These are phyloP conservation scores for Tiphia femorata DNA, from an alignment of 2,888 invertebrate species.

Conservation along the genomic window DNA sequence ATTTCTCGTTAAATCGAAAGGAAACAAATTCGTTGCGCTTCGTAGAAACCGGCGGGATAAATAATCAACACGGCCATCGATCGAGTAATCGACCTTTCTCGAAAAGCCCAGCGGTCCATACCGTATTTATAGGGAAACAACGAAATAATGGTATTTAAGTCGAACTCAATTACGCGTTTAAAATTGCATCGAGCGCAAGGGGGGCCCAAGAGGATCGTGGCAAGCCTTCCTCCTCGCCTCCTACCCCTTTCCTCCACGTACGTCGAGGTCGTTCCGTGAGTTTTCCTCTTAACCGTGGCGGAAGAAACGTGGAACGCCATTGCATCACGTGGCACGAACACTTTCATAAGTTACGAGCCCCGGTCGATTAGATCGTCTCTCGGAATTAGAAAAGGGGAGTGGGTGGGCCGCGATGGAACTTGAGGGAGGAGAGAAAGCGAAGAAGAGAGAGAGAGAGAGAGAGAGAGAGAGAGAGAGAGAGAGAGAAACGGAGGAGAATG, in stretches of 20 bases:
- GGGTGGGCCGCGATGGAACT: no score
- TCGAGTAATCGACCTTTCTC: background rate
- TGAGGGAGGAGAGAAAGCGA: background rate
- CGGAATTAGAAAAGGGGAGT: slow-evolving; percentile 39
- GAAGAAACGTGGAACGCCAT: background rate
- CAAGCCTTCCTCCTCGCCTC: no score
- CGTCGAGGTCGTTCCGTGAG: slow-evolving; percentile 3
- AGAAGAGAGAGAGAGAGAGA: background rate
- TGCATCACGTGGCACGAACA: slow-evolving; percentile 27
- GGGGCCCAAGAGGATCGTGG: background rate
- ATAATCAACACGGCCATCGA: no score
- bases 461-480: slow-evolving; percentile 2
- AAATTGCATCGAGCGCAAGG: slow-evolving; percentile 17
- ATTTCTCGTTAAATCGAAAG: no score
- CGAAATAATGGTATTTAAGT: slow-evolving; percentile 7
- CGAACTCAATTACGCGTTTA: slow-evolving; percentile 20
- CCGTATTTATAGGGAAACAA: background rate
- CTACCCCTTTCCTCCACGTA: background rate
- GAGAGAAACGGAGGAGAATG: background rate
- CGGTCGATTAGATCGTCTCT: slow-evolving; percentile 37
- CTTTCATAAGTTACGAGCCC: slow-evolving; percentile 39
- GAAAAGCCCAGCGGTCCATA: slow-evolving; percentile 4
- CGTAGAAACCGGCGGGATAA: no score
- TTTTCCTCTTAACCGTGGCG: slow-evolving; percentile 2
- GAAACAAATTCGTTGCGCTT: no score